Evolutionary conservation across 2,113 vertebrate species (phyloP), one percentile per base, ranked within the genome.

Genomic region (Athene cunicularia): DNA sequence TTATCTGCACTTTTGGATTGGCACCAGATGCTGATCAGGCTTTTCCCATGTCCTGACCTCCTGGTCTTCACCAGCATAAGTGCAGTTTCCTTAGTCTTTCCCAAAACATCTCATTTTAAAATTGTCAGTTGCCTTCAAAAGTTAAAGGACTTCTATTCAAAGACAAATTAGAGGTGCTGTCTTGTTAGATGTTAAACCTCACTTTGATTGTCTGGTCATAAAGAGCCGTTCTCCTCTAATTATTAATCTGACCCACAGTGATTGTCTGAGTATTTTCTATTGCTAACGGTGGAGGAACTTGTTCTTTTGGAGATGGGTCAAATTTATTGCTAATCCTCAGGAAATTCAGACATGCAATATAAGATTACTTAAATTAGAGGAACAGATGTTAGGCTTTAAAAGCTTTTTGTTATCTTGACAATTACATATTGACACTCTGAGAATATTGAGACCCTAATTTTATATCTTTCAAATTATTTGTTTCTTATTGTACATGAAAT

Each of bases 321-420:
- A 60, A 37, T 81, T 56, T 77, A 52, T 74, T 81, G 33, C 35
- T 85, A 62, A 75, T 30, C 33, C 24, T 49, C 21, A 49, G 47
- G 73, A 96, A 76, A 63, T 91, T 81, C 70, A 75, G 80, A 56
- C 4, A 5, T 56, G 53, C 18, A 49, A 8, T 85, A n/a, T 72
- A 88, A 89, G 75, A 75, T 81, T 91, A 75, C 53, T 66, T 87
- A 71, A 93, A 77, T 90, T 90, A 92, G 49, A 91, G 70, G 27
- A 60, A 70, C 56, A 92, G 82, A 84, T 93, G 47, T 84, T 89
- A 45, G 35, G 22, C 35, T 96, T 85, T 74, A 75, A 62, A 79
- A 80, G 47, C 20, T 87, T 94, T 90, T 58, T 60, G 19, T 89
- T 85, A 35, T 73, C 76, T 87, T 95, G 32, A 58, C 41, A 60